Conservation (phyloP, 1,140 invertebrate genomes). For the Drosophila novamexicana region DNA sequence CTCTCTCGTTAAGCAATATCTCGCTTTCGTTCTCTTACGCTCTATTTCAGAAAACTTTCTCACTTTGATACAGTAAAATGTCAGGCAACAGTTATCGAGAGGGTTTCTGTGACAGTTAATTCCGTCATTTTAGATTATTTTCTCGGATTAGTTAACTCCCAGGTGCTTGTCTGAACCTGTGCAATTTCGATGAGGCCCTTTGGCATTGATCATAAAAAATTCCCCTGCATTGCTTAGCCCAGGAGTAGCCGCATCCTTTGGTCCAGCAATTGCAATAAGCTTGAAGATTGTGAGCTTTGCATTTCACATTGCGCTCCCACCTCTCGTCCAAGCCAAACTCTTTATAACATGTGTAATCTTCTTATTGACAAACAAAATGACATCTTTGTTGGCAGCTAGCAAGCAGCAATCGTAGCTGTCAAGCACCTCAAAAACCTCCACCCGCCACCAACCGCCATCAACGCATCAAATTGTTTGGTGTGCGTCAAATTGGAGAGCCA, state of each 20-base stretch:
- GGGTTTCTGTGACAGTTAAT: too few species aligned
- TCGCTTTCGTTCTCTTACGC: too few species aligned
- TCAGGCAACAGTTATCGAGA: too few species aligned
- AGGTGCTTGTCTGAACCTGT: too few species aligned
- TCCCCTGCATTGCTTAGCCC: neutral
- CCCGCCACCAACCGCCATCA: neutral
- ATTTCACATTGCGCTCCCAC: neutral
- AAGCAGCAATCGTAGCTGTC: slow-evolving; percentile 38
- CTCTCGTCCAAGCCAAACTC: neutral
- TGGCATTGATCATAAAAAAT: slow-evolving; percentile 10
- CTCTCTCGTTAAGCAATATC: too few species aligned
- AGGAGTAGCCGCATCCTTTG: neutral
- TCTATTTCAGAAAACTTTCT: too few species aligned
- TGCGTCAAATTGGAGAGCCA: slow-evolving; percentile 71
- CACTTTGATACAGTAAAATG: too few species aligned
- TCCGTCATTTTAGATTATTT: too few species aligned
- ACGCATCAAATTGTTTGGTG: slow-evolving; percentile 66
- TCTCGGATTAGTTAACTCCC: too few species aligned
- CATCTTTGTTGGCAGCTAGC: slow-evolving; percentile 42
- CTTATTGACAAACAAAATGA: slow-evolving; percentile 68
- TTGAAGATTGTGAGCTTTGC: slow-evolving; percentile 12
- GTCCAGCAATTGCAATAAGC: slow-evolving; percentile 16
- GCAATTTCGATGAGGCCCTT: neutral
- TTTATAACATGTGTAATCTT: slow-evolving; percentile 57
- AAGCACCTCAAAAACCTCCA: neutral